Percentiles rank a stretch among this genome's conserved stretches.
Conservation (phyloP, 2,113 vertebrate species). For the Syrrhaptes paradoxus region DNA sequence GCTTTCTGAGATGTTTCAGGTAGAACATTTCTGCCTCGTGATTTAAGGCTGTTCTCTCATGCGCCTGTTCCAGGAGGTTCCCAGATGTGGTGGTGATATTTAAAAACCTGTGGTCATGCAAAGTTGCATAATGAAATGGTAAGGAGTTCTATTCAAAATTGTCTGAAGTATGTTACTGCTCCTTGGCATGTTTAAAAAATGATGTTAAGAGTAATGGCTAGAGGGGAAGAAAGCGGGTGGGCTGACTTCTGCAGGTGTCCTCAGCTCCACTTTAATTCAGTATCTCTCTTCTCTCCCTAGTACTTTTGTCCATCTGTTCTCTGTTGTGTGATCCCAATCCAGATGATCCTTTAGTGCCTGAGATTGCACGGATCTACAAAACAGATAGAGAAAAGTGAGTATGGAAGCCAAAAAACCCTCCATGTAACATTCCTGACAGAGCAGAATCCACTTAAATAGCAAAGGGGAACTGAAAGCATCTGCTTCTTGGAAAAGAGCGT, state of each 20-base stretch:
- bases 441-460: background rate
- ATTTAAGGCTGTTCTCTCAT: background rate
- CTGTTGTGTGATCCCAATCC: conserved; percentile 99
- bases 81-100: background rate
- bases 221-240: background rate
- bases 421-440: rapidly evolving
- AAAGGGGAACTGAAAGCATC: background rate
- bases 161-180: background rate
- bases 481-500: background rate
- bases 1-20: background rate
- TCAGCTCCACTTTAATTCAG: conserved; percentile 3
- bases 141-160: background rate
- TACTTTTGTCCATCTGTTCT: conserved; percentile 99
- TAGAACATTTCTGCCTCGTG: background rate
- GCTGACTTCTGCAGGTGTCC: background rate
- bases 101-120: rapidly evolving
- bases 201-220: background rate
- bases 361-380: conserved; percentile 99
- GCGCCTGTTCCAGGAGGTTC: background rate
- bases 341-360: conserved; percentile 99
- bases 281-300: conserved; percentile 73
- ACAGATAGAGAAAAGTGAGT: conserved; percentile 99
- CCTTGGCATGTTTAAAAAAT: no score
- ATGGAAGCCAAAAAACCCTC: conserved; percentile 5
- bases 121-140: background rate